These are phyloP conservation scores for Agrochola lychnidis DNA, from an alignment of 2,888 invertebrate genomes.

Conservation along the genomic window DNA sequence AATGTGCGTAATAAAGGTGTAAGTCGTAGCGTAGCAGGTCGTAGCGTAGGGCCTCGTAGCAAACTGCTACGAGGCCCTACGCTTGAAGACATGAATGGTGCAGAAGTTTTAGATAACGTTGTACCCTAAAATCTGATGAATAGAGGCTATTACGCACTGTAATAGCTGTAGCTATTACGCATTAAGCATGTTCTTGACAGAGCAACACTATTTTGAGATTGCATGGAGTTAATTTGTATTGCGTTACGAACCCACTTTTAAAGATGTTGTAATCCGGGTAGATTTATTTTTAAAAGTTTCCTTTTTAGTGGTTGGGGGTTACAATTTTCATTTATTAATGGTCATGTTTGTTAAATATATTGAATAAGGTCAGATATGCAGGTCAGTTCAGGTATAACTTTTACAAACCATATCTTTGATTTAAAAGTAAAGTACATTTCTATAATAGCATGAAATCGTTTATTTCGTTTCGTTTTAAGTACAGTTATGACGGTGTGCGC, in stretches of 20 bases:
- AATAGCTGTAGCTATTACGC: too few relatives aligned
- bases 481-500: conserved; percentile 48
- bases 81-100: neutral
- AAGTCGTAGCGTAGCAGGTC: neutral
- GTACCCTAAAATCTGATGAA: neutral
- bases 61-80: neutral
- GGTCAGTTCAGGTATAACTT: neutral
- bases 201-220: neutral
- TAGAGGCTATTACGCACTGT: neutral
- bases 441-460: conserved; percentile 16
- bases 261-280: neutral
- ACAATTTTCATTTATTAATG: neutral
- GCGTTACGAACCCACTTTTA: neutral
- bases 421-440: conserved; percentile 10
- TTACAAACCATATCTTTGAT: neutral
- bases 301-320: neutral
- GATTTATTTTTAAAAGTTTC: neutral
- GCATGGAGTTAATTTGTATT: neutral
- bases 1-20: neutral
- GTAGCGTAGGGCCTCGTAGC: neutral
- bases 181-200: neutral
- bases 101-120: neutral
- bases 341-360: neutral
- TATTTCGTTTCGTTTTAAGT: conserved; percentile 45
- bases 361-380: neutral